Percentiles rank a stretch among this genome's conserved stretches.
These are phyloP conservation scores for Troides aeacus DNA, from an alignment of 2,888 invertebrate species.

Conservation along the genomic window DNA sequence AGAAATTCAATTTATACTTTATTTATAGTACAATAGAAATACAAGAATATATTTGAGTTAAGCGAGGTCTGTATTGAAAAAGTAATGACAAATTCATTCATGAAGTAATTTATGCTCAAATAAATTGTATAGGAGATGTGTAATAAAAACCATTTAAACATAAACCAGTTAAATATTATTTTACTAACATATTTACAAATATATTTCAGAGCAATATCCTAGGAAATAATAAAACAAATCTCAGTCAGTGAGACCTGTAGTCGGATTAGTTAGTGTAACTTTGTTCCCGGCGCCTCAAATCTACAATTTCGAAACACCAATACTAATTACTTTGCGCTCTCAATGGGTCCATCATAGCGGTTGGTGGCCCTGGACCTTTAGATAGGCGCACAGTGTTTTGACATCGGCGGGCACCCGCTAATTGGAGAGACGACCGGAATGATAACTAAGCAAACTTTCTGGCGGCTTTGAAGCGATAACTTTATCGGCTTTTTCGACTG, in stretches of 20 bases:
- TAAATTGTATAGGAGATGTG: no score
- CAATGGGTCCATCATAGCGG: neutral
- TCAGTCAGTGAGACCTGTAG: neutral
- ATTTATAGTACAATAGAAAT: no score
- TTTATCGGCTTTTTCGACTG: conserved; percentile 6
- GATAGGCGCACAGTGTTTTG: conserved; percentile 13
- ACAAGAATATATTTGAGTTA: no score
- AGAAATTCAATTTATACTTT: no score
- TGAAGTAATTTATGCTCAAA: no score
- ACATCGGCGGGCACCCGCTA: conserved; percentile 15
- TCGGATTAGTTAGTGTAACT: neutral
- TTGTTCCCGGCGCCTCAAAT: neutral
- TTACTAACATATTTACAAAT: no score
- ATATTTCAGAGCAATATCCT: neutral
- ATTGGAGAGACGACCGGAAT: conserved; percentile 19
- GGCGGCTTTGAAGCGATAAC: conserved; percentile 8
- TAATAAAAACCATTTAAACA: no score
- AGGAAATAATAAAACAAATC: neutral
- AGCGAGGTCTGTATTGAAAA: no score
- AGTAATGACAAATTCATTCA: no score
- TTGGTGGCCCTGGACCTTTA: conserved; percentile 5
- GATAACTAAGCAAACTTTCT: conserved; percentile 18
- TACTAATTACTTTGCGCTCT: conserved; percentile 12
- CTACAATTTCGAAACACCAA: conserved; percentile 6
- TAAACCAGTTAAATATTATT: no score